Base-by-base conservation (phyloP, 2,888 invertebrate species). In the Minunthozetes semirufus region DNA sequence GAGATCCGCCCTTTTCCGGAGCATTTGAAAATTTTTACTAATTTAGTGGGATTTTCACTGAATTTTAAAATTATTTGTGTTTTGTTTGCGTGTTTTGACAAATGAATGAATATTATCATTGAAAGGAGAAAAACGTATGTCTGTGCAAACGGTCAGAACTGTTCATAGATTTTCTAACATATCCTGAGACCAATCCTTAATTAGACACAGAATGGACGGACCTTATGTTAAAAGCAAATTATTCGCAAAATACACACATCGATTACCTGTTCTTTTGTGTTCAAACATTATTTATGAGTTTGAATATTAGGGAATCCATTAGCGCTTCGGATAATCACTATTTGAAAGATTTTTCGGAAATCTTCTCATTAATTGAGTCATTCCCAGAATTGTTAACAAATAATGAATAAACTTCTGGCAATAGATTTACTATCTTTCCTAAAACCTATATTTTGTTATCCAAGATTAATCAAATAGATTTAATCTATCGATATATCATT, bases 151-250 rank as follows among this genome's bases (percentile, higher is more conserved):
- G 59, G 25, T 25, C 27, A 50, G 13, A 33, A 1, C 33, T 19
- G 4, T 33, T 63, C 63, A 56, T 13, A 17, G 4, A 29, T n/a
- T 63, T 63, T 63, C 42, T 13, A 42, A 19, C 63, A 63, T 63
- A 63, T 33, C 33, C 63, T 33, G 63, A 42, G 42, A 63, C 63
- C 63, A 33, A 63, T 22, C 63, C 63, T 63, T 63, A 63, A 63
- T 63, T 63, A 63, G 63, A 29, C 2, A 56, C 19, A 25, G 56
- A 25, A 56, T 63, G 63, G 63, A 63, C 63, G 22, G 9, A 42
- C 27, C 25, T 63, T 63, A 27, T 63, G 27, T 13, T 19, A 33
- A 38, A 33, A 38, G n/a, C 63, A 63, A 61, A 63, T 63, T 63
- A 63, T 63, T 63, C 9, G 15, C 63, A n/a, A 63, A 63, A 63